Percentiles rank a stretch among this genome's conserved stretches.
Evolutionary conservation across 2,888 invertebrate genomes (phyloP).

Genomic region (Philaethria dido): DNA sequence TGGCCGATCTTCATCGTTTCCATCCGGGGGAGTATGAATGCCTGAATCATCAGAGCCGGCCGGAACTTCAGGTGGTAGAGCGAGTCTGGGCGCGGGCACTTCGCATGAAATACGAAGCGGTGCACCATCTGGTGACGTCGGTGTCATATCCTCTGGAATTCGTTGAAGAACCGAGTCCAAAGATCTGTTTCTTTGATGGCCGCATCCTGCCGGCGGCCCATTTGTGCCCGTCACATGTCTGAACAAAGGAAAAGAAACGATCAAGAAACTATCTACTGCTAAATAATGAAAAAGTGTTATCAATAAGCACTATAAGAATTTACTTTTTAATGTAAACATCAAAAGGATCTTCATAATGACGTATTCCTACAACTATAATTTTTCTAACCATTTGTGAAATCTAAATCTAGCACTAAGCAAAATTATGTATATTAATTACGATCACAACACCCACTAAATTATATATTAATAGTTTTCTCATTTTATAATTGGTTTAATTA

Average conservation of each 20-base stretch:
- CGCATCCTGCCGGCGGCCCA: slow-evolving; percentile 82
- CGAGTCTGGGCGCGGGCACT: slow-evolving; percentile 83
- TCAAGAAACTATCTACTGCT: slow-evolving; percentile 42
- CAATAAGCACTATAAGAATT: background rate
- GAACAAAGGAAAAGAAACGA: slow-evolving; percentile 57
- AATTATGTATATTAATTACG: too few relatives aligned
- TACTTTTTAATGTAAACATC: slow-evolving; percentile 61
- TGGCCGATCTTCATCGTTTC: slow-evolving; percentile 80
- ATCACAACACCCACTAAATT: slow-evolving; percentile 10
- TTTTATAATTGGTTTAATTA: background rate
- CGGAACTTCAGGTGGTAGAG: slow-evolving; percentile 75
- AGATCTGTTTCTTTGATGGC: slow-evolving; percentile 94
- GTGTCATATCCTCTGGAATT: slow-evolving; percentile 92
- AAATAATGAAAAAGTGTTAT: slow-evolving; percentile 39
- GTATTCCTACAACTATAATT: slow-evolving; percentile 76
- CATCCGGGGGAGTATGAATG: slow-evolving; percentile 80
- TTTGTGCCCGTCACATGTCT: slow-evolving; percentile 78
- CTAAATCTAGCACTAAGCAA: slow-evolving; percentile 45
- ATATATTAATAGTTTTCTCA: background rate
- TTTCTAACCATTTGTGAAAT: slow-evolving; percentile 72
- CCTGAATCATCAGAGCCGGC: slow-evolving; percentile 92
- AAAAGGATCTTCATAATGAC: slow-evolving; percentile 78
- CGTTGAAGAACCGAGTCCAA: slow-evolving; percentile 94
- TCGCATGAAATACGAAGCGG: slow-evolving; percentile 70
- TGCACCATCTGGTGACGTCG: slow-evolving; percentile 75